These are phyloP conservation scores for Pelusios castaneus DNA, from an alignment of 2,113 vertebrate species.

Conservation along the genomic window DNA sequence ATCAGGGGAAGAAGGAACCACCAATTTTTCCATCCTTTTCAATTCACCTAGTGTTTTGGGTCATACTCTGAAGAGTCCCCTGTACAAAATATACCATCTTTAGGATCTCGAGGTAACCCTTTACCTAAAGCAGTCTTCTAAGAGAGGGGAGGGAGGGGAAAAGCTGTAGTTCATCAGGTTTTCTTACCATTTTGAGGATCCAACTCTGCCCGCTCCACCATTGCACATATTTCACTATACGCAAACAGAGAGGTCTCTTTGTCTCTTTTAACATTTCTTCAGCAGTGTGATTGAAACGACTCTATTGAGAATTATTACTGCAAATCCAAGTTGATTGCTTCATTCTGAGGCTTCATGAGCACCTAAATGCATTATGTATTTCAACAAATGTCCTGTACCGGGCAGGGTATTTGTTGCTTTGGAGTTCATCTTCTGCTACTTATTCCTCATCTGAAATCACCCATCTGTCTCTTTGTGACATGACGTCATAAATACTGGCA, in stretches of 20 bases:
- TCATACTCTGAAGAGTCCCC: not conserved
- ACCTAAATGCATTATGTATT: not conserved
- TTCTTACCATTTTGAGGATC: not conserved
- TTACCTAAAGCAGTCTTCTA: rapidly evolving
- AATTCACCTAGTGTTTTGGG: not conserved
- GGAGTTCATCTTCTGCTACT: not conserved
- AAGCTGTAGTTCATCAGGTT: rapidly evolving
- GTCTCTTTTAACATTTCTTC: not conserved
- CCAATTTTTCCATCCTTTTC: not conserved
- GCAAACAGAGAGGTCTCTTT: not conserved
- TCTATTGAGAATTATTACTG: not conserved
- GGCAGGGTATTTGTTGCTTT: not conserved
- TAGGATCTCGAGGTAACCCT: not conserved
- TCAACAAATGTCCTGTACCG: not conserved
- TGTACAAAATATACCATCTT: not conserved
- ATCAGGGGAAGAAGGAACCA: not conserved
- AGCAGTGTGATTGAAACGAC: not conserved
- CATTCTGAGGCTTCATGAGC: not conserved
- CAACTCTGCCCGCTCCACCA: not conserved
- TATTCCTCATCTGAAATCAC: not conserved
- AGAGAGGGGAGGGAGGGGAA: too few relatives aligned
- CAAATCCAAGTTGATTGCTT: not conserved
- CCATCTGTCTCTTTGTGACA: not conserved
- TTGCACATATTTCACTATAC: too few relatives aligned
- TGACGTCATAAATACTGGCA: not conserved